Conservation (phyloP, 2,797 vertebrate species). For the Spheniscus humboldti region DNA sequence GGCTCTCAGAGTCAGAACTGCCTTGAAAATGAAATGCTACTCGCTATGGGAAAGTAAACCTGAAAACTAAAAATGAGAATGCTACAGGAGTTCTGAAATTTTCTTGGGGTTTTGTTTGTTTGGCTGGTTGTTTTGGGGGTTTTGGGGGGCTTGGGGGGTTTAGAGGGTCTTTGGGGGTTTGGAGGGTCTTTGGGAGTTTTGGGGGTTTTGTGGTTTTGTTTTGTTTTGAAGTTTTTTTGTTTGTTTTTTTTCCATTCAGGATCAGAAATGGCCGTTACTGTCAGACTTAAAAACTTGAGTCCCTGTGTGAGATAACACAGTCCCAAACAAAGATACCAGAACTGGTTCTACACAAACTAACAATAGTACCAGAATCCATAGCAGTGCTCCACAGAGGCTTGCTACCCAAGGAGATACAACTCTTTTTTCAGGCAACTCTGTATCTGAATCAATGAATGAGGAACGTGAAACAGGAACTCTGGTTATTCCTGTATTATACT, state of each 20-base stretch:
- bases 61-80: not conserved
- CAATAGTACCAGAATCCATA: not conserved
- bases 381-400: not conserved
- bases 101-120: not conserved
- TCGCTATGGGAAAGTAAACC: not conserved
- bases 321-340: not conserved
- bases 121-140: accelerated
- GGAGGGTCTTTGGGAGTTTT: not conserved
- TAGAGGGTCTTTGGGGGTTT: accelerated
- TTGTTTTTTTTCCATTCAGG: not conserved
- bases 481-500: not conserved
- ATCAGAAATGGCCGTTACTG: not conserved
- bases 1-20: not conserved
- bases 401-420: not conserved
- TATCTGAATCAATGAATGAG: not conserved
- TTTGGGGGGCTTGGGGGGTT: accelerated
- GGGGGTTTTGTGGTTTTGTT: not conserved
- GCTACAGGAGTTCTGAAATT: not conserved
- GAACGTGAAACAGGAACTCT: not conserved
- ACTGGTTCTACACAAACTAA: not conserved
- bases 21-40: not conserved
- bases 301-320: not conserved
- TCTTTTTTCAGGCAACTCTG: not conserved
- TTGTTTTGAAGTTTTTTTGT: not conserved
- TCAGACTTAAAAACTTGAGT: not conserved